Conservation (phyloP, 2,797 vertebrate species). For the Anguilla pacifica region DNA sequence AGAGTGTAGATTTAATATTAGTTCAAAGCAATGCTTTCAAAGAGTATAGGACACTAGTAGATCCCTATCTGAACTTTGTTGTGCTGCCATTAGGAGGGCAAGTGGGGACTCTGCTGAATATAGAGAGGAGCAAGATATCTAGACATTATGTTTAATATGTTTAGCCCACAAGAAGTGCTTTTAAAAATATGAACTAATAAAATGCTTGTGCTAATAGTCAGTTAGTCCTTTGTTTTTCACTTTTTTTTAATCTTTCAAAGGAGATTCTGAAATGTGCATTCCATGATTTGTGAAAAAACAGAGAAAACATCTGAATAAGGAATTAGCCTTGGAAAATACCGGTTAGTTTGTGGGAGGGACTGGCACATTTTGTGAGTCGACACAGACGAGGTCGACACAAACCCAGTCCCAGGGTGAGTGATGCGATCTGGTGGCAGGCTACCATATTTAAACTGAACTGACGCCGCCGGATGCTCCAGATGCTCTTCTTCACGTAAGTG, state of each 20-base stretch:
- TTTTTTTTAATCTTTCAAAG: not conserved
- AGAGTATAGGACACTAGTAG: not conserved
- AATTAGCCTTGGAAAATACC: no score
- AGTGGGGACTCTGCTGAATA: not conserved
- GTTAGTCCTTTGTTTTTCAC: not conserved
- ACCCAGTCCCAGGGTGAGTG: not conserved
- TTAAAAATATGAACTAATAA: constrained; percentile 5
- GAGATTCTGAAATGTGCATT: not conserved
- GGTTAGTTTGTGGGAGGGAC: not conserved
- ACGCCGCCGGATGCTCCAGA: not conserved
- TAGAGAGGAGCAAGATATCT: not conserved
- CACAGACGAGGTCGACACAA: not conserved
- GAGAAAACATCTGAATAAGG: not conserved
- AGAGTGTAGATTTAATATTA: not conserved
- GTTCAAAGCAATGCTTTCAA: not conserved
- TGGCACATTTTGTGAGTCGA: not conserved
- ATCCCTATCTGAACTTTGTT: not conserved
- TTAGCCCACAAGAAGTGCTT: not conserved
- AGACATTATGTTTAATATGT: not conserved
- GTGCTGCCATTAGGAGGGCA: not conserved
- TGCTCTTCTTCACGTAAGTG: not conserved
- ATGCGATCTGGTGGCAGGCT: constrained; percentile 1
- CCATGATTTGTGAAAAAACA: not conserved
- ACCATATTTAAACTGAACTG: constrained; percentile 3
- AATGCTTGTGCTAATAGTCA: not conserved